Base-by-base conservation (phyloP, 2,797 vertebrate genomes). In the Lophotriccus pileatus region DNA sequence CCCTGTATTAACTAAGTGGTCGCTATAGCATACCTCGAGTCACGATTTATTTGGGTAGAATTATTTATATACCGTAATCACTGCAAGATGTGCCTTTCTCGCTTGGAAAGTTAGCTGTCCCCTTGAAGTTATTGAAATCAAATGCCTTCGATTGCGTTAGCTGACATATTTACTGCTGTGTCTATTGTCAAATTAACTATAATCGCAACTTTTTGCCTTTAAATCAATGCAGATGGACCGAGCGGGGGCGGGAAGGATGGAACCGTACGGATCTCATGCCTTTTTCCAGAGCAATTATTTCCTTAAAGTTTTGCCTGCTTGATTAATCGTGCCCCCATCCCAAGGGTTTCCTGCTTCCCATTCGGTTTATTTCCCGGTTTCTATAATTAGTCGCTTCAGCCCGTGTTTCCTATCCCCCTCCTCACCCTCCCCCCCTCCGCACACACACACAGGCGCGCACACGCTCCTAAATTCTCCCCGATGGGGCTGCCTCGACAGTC, bases 111-210 rank as follows among this genome's bases (percentile, higher is more conserved):
- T 88, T 88, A 74, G 69, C 83, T 59, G 80, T 93, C 76, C 90
- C 75, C 85, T 83, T 69, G 76, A 95, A 95, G 75, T 92, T 83
- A 74, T 1, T 75, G 83, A 88, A 96, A 90, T 91, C 95, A 88
- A 93, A 90, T 58, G 91, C 67, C 76, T 95, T 90, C 86, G 85
- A 84, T 78, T 85, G 84, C 93, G 36, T 58, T 77, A 84, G 75
- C 87, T 93, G 85, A 93, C 90, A 85, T 77, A 66, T 93, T 95
- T 91, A 95, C 72, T 77, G 90, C 85, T 93, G 70, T 59, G 69
- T 80, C 90, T 95, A 70, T 93, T 77, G 93, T 93, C 90, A 87
- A 90, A 91, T 94, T 90, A 95, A 91, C 82, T 63, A 87, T 82
- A 93, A 89, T 87, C 68, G 69, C 96, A 81, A 93, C 77, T 95